These are phyloP conservation scores for Serranus cabrilla DNA, from an alignment of 2,797 vertebrate genomes.

Conservation along the genomic window DNA sequence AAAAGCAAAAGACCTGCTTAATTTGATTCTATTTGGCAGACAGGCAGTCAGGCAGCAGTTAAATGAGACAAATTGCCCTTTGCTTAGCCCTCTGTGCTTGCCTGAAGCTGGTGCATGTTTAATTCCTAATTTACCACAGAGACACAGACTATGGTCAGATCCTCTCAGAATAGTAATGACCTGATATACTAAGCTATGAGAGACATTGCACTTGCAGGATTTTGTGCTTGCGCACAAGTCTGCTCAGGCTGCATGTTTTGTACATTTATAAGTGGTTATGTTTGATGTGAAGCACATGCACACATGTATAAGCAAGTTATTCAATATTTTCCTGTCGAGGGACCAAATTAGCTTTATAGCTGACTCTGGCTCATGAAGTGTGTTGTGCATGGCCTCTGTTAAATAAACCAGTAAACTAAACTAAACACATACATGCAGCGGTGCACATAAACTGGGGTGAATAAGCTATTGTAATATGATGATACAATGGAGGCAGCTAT, in stretches of 20 bases:
- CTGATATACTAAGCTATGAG: conserved; percentile 54
- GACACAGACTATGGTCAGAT: conserved; percentile 57
- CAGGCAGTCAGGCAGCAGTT: conserved; percentile 64
- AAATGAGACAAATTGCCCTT: conserved; percentile 80
- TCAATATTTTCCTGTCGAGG: no score
- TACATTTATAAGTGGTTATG: background rate
- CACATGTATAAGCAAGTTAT: background rate
- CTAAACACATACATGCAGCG: background rate
- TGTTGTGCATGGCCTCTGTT: no score
- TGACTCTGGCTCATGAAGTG: no score
- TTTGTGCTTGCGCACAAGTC: conserved; percentile 7
- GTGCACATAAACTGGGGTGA: background rate
- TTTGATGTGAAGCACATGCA: conserved; percentile 10
- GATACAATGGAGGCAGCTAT: background rate
- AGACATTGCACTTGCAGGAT: conserved; percentile 19
- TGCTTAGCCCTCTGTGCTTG: conserved; percentile 66
- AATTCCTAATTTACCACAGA: conserved; percentile 69
- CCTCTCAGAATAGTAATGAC: conserved; percentile 72
- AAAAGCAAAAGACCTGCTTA: conserved; percentile 64
- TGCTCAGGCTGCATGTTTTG: conserved; percentile 5
- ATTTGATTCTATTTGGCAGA: conserved; percentile 61
- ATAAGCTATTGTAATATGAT: background rate
- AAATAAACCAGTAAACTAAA: no score
- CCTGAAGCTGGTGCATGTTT: conserved; percentile 70
- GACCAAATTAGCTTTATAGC: no score